Percentiles rank a stretch among this genome's conserved stretches.
Conservation (phyloP, 2,888 invertebrate species). For the Macaria notata region DNA sequence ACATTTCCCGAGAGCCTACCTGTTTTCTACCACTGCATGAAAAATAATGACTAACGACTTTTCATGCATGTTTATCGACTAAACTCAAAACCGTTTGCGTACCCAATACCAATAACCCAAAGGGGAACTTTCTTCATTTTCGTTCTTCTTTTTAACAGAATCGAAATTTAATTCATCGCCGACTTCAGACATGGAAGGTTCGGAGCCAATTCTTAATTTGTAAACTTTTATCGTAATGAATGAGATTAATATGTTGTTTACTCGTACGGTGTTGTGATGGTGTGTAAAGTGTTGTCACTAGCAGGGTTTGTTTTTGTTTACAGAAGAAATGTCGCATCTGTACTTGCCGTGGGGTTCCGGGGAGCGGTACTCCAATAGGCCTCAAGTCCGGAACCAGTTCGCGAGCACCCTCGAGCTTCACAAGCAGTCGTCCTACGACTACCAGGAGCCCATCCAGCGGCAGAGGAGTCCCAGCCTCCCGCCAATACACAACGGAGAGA, state of each 20-base stretch:
- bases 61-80: constrained; percentile 66
- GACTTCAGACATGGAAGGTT: constrained; percentile 65
- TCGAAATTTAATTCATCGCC: constrained; percentile 58
- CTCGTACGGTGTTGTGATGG: background rate
- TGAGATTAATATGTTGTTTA: background rate
- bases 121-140: constrained; percentile 60
- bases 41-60: constrained; percentile 38
- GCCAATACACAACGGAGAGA: constrained; percentile 80
- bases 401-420: constrained; percentile 73
- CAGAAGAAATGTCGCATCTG: constrained; percentile 91
- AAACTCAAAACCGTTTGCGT: constrained; percentile 69
- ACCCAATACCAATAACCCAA: too few species aligned
- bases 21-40: constrained; percentile 29
- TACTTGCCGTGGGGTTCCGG: constrained; percentile 89
- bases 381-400: constrained; percentile 73
- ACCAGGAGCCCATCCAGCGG: constrained; percentile 68
- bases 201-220: constrained; percentile 35
- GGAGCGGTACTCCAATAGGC: constrained; percentile 67
- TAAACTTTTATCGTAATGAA: constrained; percentile 14
- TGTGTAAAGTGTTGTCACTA: background rate
- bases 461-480: constrained; percentile 87
- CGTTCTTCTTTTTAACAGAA: constrained; percentile 49
- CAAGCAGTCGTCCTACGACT: constrained; percentile 69
- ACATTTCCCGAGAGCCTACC: constrained; percentile 26
- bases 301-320: constrained; percentile 45